A percentile compares a stretch with the other conserved stretches of the same genome.
phyloP scores from a whole-genome alignment of 2,113 vertebrate species.

The Scomber colias region DNA sequence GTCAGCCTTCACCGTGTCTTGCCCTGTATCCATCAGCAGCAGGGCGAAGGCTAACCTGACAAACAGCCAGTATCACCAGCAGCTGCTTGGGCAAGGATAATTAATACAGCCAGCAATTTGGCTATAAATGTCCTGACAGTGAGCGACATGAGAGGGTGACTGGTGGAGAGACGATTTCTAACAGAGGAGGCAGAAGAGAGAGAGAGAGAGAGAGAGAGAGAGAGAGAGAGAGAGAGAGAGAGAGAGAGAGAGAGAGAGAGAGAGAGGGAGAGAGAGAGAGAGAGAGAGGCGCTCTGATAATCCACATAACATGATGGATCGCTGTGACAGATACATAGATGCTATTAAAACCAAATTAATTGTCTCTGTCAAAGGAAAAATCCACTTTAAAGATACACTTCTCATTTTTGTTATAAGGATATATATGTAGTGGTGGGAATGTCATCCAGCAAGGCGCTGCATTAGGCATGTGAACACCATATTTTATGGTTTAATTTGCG shows the following conservation, averaged over 20 bases:
- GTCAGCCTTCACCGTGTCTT: conserved; percentile 61
- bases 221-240: conserved; percentile 18
- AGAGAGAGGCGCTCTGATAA: conserved; percentile 7
- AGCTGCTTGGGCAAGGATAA: conserved; percentile 87
- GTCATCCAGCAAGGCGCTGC: too few species aligned
- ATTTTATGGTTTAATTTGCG: too few species aligned
- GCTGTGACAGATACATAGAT: not conserved
- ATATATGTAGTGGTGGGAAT: too few species aligned
- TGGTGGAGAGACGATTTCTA: conserved; percentile 22
- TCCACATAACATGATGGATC: conserved; percentile 6
- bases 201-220: not conserved
- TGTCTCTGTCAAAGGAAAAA: conserved; percentile 8
- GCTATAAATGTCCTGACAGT: conserved; percentile 79
- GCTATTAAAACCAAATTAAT: conserved; percentile 1
- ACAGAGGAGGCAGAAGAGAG: conserved; percentile 10
- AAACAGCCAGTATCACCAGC: conserved; percentile 87
- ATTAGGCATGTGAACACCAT: too few species aligned
- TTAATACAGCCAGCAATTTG: conserved; percentile 86
- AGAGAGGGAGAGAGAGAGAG: conserved; percentile 27
- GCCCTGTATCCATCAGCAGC: conserved; percentile 71
- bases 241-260: not conserved
- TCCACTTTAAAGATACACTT: too few species aligned
- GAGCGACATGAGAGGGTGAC: conserved; percentile 33
- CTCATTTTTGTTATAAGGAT: too few species aligned
- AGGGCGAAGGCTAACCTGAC: conserved; percentile 83